These are phyloP conservation scores for Malaclemys terrapin DNA, from an alignment of 2,113 vertebrate species.

Conservation along the genomic window DNA sequence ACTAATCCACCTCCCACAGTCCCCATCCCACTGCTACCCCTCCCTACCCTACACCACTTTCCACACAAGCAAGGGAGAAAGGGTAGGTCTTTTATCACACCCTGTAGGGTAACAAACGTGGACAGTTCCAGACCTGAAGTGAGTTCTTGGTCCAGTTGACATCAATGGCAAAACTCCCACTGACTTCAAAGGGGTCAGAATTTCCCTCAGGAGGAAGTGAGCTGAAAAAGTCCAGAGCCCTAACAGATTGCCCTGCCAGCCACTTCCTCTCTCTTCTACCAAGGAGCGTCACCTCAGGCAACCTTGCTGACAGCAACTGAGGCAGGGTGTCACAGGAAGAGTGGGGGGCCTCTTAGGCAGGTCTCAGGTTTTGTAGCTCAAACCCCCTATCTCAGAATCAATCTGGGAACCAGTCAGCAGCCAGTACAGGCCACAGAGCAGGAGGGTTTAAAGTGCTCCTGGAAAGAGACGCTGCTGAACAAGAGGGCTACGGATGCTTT, in stretches of 20 bases:
- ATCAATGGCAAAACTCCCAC: background rate
- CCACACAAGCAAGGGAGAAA: fast-evolving
- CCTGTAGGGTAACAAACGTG: background rate
- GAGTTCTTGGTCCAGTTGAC: background rate
- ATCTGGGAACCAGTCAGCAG: background rate
- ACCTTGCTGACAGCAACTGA: background rate
- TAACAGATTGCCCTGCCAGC: background rate
- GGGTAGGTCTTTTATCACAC: background rate
- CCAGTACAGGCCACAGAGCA: background rate
- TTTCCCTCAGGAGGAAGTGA: background rate
- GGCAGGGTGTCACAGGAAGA: background rate
- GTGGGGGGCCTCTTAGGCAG: background rate
- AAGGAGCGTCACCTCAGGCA: background rate
- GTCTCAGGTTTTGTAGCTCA: background rate
- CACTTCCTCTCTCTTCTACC: background rate
- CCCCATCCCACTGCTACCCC: background rate
- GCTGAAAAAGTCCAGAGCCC: background rate
- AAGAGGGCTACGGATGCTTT: background rate
- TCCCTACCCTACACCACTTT: background rate
- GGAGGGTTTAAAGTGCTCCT: background rate
- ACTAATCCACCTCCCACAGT: background rate
- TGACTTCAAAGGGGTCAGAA: background rate
- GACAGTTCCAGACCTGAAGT: background rate
- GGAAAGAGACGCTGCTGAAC: background rate
- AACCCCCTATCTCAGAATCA: background rate